Percentiles rank a stretch among this genome's conserved stretches.
Conservation (phyloP, 2,888 invertebrate species). For the Thymelicus lineola region DNA sequence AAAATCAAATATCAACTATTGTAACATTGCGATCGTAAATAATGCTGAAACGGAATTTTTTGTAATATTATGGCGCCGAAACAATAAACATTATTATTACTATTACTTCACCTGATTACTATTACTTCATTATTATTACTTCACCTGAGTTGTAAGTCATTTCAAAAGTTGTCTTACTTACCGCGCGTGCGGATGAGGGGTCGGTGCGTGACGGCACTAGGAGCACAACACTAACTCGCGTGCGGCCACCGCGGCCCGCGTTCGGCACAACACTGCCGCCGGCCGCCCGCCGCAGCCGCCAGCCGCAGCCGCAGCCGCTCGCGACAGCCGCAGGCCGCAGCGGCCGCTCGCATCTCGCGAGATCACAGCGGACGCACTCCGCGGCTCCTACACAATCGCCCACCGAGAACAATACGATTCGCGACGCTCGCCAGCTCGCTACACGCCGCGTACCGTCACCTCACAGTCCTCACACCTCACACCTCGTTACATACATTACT, state of each 20-base stretch:
- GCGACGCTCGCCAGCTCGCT: no score
- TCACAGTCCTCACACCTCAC: no score
- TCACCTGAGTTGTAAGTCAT: background rate
- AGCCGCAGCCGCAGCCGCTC: background rate
- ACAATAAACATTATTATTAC: background rate
- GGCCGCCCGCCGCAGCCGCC: background rate
- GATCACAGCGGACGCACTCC: background rate
- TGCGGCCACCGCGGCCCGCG: background rate
- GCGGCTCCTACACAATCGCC: no score
- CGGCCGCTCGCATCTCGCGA: background rate
- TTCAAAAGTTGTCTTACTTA: background rate
- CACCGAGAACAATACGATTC: no score
- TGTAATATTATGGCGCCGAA: background rate
- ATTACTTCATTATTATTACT: no score
- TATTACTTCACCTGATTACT: background rate
- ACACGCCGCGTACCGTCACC: no score
- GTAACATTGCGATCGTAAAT: background rate
- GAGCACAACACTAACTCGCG: conserved; percentile 1
- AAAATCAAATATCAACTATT: no score
- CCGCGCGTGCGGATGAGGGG: background rate
- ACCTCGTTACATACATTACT: no score
- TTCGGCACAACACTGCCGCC: background rate
- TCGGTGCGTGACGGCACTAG: background rate
- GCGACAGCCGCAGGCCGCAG: background rate
- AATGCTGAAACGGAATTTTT: background rate